phyloP scores from a whole-genome alignment of 2,797 vertebrate genomes.

The Pelochelys cantorii region DNA sequence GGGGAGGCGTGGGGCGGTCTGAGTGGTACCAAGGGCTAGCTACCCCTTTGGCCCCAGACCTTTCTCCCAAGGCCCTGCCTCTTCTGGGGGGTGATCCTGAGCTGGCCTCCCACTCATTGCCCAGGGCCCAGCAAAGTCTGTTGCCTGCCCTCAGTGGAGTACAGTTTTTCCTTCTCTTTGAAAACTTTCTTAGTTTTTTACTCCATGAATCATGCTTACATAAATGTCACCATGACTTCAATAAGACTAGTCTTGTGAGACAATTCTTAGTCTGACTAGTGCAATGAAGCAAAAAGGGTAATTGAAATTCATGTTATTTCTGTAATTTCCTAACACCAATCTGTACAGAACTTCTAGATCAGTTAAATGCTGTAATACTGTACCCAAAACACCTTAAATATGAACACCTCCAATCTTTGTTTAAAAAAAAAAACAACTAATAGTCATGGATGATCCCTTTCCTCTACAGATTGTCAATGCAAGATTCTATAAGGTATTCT shows the following conservation, averaged over 20 bases:
- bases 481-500: neutral
- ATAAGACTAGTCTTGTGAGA: neutral
- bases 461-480: neutral
- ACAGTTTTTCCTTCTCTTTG: neutral
- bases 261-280: neutral
- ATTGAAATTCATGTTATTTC: neutral
- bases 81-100: no score
- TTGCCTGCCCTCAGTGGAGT: no score
- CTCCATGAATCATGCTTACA: fast-evolving
- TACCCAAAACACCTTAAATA: neutral
- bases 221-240: neutral
- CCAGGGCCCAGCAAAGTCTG: no score
- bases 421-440: neutral
- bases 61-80: no score
- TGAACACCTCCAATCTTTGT: neutral
- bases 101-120: no score
- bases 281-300: neutral
- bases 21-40: no score
- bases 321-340: neutral
- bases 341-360: neutral
- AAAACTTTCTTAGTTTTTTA: neutral
- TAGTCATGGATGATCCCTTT: neutral
- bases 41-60: no score
- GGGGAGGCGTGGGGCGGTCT: no score
- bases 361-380: neutral